Conservation (phyloP, 2,113 vertebrate genomes). For the Thunnus maccoyii region DNA sequence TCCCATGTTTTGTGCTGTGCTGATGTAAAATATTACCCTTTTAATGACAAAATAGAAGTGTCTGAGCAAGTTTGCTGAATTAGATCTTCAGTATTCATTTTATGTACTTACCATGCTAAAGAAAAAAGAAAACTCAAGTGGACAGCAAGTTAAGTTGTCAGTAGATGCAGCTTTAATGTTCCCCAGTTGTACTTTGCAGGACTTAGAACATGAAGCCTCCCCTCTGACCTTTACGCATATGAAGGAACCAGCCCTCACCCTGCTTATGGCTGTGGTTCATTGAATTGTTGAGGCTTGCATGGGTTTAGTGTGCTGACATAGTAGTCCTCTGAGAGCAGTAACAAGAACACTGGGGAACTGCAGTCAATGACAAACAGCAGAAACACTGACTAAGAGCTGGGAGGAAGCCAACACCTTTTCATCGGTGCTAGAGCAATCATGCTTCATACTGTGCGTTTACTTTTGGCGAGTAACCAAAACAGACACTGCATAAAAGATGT, state of each 20-base stretch:
- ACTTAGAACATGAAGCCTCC: conserved; percentile 25
- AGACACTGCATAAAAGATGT: not conserved
- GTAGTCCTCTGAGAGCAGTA: conserved; percentile 39
- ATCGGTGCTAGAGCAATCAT: not conserved
- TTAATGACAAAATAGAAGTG: too few relatives aligned
- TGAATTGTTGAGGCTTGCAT: conserved; percentile 44
- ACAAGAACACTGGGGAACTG: conserved; percentile 42
- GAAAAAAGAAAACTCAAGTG: not conserved
- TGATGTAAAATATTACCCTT: too few relatives aligned
- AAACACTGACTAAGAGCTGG: not conserved
- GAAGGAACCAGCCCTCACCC: conserved; percentile 17
- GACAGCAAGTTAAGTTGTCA: not conserved
- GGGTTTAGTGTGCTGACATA: conserved; percentile 48
- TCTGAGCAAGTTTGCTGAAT: not conserved
- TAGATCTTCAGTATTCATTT: not conserved
- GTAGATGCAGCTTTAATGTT: conserved; percentile 16
- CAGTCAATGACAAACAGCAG: conserved; percentile 51
- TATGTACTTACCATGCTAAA: not conserved
- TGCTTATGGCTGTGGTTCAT: not conserved
- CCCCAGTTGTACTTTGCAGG: conserved; percentile 18
- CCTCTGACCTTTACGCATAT: conserved; percentile 41
- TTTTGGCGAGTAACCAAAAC: not conserved
- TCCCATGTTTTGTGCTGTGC: not conserved
- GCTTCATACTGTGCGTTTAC: not conserved
- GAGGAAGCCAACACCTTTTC: conserved; percentile 12